Evolutionary conservation across 2,113 vertebrate species (phyloP).

Genomic region (Hassar affinis): DNA sequence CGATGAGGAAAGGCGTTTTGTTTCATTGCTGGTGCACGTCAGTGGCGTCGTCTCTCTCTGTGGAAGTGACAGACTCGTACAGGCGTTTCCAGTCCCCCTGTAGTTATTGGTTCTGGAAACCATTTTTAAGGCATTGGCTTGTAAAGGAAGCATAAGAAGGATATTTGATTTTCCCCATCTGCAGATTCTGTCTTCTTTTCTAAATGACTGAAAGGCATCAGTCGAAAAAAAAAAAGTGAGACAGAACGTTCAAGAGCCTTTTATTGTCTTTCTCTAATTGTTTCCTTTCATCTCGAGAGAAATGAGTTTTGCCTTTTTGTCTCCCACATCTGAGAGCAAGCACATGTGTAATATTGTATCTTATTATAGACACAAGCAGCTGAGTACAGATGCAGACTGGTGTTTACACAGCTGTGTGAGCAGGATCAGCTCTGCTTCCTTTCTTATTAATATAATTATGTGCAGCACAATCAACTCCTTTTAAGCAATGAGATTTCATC

Average conservation of each 20-base stretch:
- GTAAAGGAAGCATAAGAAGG: conserved; percentile 67
- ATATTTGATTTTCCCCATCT: conserved; percentile 69
- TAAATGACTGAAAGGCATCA: conserved; percentile 52
- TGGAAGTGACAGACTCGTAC: conserved; percentile 41
- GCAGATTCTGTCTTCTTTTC: conserved; percentile 40
- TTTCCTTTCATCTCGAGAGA: conserved; percentile 30
- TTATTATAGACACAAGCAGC: conserved; percentile 39
- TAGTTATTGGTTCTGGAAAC: conserved; percentile 65
- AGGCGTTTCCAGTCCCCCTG: conserved; percentile 56
- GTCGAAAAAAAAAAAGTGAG: conserved; percentile 14
- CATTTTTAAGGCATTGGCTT: conserved; percentile 62
- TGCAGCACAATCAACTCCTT: not conserved
- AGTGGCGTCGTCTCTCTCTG: conserved; percentile 31
- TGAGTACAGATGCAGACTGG: conserved; percentile 37
- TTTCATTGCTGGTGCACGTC: conserved; percentile 59
- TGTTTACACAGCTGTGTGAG: conserved; percentile 42
- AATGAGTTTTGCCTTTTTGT: conserved; percentile 28
- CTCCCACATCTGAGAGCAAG: conserved; percentile 16
- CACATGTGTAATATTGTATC: conserved; percentile 32
- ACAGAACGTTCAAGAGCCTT: conserved; percentile 10
- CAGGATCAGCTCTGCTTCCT: not conserved
- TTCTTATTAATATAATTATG: conserved; percentile 24
- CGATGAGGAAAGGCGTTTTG: conserved; percentile 64
- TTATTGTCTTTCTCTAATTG: conserved; percentile 43
- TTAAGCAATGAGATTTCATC: not conserved